phyloP scores from a whole-genome alignment of 1,140 invertebrate species.

The Heliconius nattereri region DNA sequence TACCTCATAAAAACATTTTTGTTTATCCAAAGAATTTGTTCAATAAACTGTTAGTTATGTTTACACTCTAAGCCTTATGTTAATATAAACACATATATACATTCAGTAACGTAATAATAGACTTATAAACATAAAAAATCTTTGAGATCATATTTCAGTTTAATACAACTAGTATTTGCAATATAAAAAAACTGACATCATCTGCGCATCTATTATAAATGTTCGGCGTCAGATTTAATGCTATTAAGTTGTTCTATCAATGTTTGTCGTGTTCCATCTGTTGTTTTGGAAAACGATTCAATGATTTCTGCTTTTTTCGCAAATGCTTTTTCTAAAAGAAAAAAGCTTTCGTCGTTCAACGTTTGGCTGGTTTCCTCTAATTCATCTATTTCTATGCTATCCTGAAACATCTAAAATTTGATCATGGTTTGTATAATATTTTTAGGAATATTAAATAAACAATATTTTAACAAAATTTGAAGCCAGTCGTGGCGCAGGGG shows the following conservation, averaged over 20 bases:
- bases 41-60: no score
- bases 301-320: conserved; percentile 30
- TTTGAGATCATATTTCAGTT: conserved; percentile 6
- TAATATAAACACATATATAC: no score
- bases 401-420: not conserved
- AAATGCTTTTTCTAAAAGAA: conserved; percentile 34
- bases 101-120: not conserved
- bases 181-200: not conserved
- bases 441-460: no score
- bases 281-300: conserved; percentile 24
- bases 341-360: conserved; percentile 40
- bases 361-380: conserved; percentile 39
- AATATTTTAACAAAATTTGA: no score
- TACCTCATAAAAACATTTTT: no score
- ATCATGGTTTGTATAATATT: not conserved
- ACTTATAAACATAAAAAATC: not conserved
- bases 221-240: conserved; percentile 24
- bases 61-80: no score
- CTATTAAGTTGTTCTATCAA: conserved; percentile 23
- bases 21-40: no score
- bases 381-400: not conserved
- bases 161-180: not conserved
- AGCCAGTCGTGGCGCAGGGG: no score
- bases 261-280: conserved; percentile 26
- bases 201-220: conserved; percentile 7